Evolutionary conservation across 2,113 vertebrate genomes (phyloP).

Genomic region (Egretta garzetta): DNA sequence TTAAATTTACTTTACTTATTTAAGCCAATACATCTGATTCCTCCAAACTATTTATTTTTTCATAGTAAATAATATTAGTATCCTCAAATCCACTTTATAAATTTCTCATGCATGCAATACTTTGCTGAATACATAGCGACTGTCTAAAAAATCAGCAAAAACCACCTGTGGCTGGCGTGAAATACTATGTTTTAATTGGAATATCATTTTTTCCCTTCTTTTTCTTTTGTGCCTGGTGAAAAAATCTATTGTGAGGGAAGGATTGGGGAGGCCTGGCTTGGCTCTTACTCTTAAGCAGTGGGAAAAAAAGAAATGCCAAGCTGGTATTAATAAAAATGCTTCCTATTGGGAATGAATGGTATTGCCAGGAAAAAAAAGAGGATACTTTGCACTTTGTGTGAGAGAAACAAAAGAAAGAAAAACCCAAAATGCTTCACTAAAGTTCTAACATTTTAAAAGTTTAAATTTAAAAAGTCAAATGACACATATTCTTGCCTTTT

Average conservation of each 20-base stretch:
- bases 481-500: not conserved
- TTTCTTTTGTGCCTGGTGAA: not conserved
- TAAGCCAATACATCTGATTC: not conserved
- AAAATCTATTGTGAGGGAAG: slow-evolving; percentile 16
- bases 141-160: not conserved
- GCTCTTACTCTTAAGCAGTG: not conserved
- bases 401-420: slow-evolving; percentile 55
- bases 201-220: not conserved
- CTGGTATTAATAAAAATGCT: slow-evolving; percentile 69
- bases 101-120: not conserved
- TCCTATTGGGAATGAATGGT: slow-evolving; percentile 64
- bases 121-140: not conserved
- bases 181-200: not conserved
- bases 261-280: not conserved
- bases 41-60: not conserved
- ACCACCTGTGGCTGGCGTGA: slow-evolving; percentile 22
- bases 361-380: slow-evolving; percentile 44
- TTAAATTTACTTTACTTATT: not conserved
- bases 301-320: slow-evolving; percentile 63
- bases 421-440: not conserved
- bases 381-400: slow-evolving; percentile 29
- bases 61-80: not conserved
- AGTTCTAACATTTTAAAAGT: not conserved
- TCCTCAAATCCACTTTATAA: not conserved
- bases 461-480: not conserved